Conservation (phyloP, 2,113 vertebrate genomes). For the Delphinus delphis region DNA sequence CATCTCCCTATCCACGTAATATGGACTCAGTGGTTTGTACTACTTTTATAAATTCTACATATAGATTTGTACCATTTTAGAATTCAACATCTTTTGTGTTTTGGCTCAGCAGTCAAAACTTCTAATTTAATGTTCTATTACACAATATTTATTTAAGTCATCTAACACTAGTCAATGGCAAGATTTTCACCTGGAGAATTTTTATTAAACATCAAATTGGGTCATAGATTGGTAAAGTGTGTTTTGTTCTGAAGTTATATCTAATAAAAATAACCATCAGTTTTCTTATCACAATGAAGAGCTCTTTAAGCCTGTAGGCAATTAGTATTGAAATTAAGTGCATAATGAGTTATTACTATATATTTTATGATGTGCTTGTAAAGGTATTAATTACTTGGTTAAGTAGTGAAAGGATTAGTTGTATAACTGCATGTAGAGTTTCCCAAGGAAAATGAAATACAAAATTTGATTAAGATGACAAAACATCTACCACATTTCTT, state of each 20-base stretch:
- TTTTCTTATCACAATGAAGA: constrained; percentile 63
- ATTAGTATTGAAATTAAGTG: constrained; percentile 65
- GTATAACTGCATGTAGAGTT: constrained; percentile 28
- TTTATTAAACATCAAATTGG: constrained; percentile 26
- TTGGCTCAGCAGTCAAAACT: not conserved
- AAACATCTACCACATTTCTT: constrained; percentile 42
- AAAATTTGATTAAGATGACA: constrained; percentile 69
- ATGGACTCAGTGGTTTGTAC: not conserved
- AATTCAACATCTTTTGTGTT: not conserved
- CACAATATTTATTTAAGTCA: not conserved
- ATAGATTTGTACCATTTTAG: not conserved
- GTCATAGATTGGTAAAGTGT: constrained; percentile 41
- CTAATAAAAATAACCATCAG: constrained; percentile 62
- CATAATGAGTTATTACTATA: constrained; percentile 57
- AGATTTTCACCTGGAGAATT: not conserved
- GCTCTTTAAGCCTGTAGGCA: constrained; percentile 44
- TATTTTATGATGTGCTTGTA: constrained; percentile 69
- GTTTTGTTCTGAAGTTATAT: constrained; percentile 48
- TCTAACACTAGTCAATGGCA: not conserved
- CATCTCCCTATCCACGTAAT: not conserved
- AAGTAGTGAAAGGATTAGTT: constrained; percentile 63
- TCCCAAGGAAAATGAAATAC: constrained; percentile 62
- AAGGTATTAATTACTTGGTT: constrained; percentile 71
- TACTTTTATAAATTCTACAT: not conserved
- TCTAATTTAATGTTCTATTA: not conserved